Evolutionary conservation across 2,113 vertebrate genomes (phyloP), one percentile per base, ranked within the genome.

Genomic region (Dipodomys ordii): DNA sequence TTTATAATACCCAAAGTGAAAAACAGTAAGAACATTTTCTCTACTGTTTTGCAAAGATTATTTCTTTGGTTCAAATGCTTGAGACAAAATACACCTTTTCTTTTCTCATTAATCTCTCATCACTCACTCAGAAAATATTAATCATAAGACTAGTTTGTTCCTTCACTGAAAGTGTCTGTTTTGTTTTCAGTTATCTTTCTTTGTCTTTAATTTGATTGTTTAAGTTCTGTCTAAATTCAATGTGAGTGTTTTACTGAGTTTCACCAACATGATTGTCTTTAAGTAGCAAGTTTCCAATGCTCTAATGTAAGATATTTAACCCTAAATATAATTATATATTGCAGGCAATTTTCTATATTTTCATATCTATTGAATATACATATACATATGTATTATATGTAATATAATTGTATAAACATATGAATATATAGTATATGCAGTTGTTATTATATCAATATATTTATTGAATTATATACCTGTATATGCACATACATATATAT

Each of bases 261-360:
- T 30, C 25, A 18, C 1, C 87, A 44, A 71, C 32, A 69, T 68
- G 30, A 74, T 80, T 71, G 32, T 32, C n/a, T 2, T 83, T 85
- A n/a, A 81, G 22, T 64, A 68, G 5, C 19, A 53, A 73, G 10
- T 49, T 57, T 71, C 9, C 68, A 18, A 57, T 78, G 4, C 12
- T 73, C 67, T 90, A 65, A 35, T n/a, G n/a, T 76, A 65, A 86
- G 44, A 79, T 89, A 82, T 77, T 64, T 82, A 57, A 57, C 53
- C 15, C 53, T 13, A 57, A 57, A 13, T 57, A 57, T 57, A 57
- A 57, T 57, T 13, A 57, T 92, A 83, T 4, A 7, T 49, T 85
- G 15, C 35, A 84, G 25, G 69, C 2, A 67, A 35, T 81, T 89
- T 85, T 81, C 74, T 91, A n/a, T 79, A 35, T 88, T 46, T 35